These are phyloP conservation scores for Heterotilapia buettikoferi DNA, from an alignment of 2,113 vertebrate genomes.

Conservation along the genomic window DNA sequence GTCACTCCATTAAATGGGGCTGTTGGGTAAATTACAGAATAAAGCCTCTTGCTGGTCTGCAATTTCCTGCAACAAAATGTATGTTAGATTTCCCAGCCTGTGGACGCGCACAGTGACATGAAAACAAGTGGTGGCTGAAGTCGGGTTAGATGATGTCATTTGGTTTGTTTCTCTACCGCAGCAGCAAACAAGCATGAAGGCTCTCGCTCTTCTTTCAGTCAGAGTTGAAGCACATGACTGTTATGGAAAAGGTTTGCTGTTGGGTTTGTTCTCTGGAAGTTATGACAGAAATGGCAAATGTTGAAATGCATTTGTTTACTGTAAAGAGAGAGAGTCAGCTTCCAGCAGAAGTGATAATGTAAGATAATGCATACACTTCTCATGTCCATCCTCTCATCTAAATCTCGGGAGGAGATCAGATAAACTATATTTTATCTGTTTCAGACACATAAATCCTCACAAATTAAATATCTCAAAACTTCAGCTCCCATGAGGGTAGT, in stretches of 20 bases:
- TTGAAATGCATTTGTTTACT: background rate
- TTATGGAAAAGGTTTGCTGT: background rate
- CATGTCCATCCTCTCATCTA: background rate
- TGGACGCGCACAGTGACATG: background rate
- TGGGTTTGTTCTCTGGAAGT: background rate
- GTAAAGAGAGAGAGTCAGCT: background rate
- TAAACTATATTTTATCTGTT: background rate
- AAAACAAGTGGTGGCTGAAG: slow-evolving; percentile 17
- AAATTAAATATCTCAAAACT: background rate
- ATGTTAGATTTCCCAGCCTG: background rate
- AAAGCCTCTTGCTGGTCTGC: background rate
- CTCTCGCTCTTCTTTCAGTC: background rate
- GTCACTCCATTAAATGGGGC: background rate
- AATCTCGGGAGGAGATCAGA: background rate
- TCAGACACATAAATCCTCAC: background rate
- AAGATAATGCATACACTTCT: background rate
- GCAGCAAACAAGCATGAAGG: slow-evolving; percentile 15
- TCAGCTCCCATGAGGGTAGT: background rate
- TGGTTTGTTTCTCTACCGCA: slow-evolving; percentile 15
- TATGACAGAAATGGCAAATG: background rate
- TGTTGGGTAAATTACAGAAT: background rate
- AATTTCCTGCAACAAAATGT: background rate
- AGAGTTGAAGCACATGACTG: background rate
- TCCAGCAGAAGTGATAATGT: background rate
- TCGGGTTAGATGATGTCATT: slow-evolving; percentile 24